phyloP scores from a whole-genome alignment of 2,888 invertebrate genomes.

The Penaeus monodon region DNA sequence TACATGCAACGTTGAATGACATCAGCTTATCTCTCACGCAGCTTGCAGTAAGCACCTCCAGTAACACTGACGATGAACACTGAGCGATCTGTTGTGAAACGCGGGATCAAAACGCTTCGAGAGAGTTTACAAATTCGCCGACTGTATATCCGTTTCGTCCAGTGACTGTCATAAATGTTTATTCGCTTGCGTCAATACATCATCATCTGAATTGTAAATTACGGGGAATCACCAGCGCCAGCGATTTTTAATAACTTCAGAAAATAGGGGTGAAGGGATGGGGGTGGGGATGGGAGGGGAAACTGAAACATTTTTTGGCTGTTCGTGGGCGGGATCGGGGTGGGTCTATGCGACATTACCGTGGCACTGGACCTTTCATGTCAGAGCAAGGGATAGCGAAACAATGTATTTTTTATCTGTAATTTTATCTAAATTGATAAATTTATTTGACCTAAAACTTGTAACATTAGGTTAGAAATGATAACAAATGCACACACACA shows the following conservation, averaged over 20 bases:
- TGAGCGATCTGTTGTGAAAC: too few species aligned
- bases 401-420: background rate
- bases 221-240: background rate
- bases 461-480: too few species aligned
- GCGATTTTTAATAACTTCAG: conserved; percentile 7
- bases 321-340: background rate
- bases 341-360: background rate
- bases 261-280: background rate
- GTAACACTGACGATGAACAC: too few species aligned
- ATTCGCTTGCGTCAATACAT: background rate
- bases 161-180: conserved; percentile 7
- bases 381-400: background rate
- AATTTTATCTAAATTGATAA: too few species aligned
- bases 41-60: too few species aligned
- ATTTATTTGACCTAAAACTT: too few species aligned
- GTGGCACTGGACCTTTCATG: background rate
- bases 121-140: too few species aligned
- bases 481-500: background rate
- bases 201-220: background rate
- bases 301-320: background rate
- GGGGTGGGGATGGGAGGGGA: background rate
- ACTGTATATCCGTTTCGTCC: too few species aligned
- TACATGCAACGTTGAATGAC: too few species aligned
- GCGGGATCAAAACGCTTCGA: too few species aligned
- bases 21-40: too few species aligned